These are phyloP conservation scores for Calcarius lapponicus DNA, from an alignment of 2,797 vertebrate species.

Conservation along the genomic window DNA sequence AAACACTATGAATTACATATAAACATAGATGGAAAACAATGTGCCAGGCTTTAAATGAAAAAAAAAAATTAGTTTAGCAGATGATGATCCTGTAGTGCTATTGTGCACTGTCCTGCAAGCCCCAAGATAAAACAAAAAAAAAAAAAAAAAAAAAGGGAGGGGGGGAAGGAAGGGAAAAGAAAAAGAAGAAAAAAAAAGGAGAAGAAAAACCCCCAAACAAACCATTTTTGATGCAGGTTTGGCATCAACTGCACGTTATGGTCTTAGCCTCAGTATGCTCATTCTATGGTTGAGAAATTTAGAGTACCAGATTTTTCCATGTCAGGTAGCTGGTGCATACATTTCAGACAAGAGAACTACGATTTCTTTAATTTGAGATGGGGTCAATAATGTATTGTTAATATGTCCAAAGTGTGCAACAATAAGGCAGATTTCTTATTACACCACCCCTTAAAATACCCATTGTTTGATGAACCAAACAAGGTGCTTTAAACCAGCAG, in stretches of 20 bases:
- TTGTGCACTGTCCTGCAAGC: conserved; percentile 4
- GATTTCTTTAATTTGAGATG: conserved; percentile 40
- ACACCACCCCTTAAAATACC: conserved; percentile 63
- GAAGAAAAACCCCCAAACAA: not conserved
- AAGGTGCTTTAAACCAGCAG: conserved; percentile 70
- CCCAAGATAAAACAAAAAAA: not conserved
- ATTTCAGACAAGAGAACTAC: conserved; percentile 37
- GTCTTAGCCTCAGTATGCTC: not conserved
- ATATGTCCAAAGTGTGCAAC: conserved; percentile 66
- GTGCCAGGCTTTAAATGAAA: conserved; percentile 29
- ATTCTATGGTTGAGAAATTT: not conserved
- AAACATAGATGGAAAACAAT: conserved; percentile 40
- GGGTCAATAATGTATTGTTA: conserved; percentile 42
- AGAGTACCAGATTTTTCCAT: conserved; percentile 34
- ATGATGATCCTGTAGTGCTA: conserved; percentile 29
- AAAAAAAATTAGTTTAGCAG: not conserved
- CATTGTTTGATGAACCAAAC: conserved; percentile 70
- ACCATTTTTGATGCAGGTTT: conserved; percentile 45
- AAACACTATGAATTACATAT: conserved; percentile 43
- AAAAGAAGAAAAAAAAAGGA: not conserved
- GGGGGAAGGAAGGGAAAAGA: not conserved
- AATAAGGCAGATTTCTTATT: conserved; percentile 68
- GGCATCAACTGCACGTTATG: not conserved
- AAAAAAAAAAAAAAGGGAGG: not conserved
- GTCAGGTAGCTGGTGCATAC: conserved; percentile 40